Conservation (phyloP, 2,888 invertebrate genomes). For the Allophyes oxyacanthae region DNA sequence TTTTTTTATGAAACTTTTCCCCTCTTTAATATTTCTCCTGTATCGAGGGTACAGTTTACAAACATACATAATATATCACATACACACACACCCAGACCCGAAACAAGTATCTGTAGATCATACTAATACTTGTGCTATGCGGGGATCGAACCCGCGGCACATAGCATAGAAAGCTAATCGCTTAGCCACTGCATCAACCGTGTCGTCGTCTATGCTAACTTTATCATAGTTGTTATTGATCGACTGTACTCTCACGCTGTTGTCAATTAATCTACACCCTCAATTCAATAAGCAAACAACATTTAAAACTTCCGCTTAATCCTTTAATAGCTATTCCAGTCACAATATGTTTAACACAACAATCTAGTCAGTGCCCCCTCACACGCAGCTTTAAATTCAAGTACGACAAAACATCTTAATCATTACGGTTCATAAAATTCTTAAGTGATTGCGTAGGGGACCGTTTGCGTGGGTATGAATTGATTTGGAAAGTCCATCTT, state of each 20-base stretch:
- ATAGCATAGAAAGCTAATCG: no score
- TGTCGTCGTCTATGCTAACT: no score
- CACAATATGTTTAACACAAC: slow-evolving; percentile 84
- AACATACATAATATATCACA: no score
- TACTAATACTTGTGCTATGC: no score
- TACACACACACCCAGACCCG: no score
- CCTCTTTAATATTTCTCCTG: no score
- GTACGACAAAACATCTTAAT: slow-evolving; percentile 87
- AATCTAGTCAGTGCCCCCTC: slow-evolving; percentile 63
- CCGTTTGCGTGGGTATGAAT: slow-evolving; percentile 82
- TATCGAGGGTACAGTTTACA: no score
- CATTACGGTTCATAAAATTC: slow-evolving; percentile 88
- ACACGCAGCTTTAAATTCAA: slow-evolving; percentile 73
- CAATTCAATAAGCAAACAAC: slow-evolving; percentile 46
- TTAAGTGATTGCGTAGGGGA: slow-evolving; percentile 87
- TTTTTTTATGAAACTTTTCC: no score
- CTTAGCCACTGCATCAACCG: no score
- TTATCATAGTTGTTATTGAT: not conserved
- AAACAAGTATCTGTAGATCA: no score
- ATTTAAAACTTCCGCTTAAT: slow-evolving; percentile 68
- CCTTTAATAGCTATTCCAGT: slow-evolving; percentile 84
- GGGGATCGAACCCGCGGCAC: no score
- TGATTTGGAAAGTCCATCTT: slow-evolving; percentile 85
- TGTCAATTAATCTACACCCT: slow-evolving; percentile 49
- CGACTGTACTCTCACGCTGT: slow-evolving; percentile 33